A percentile compares a stretch with the other conserved stretches of the same genome.
phyloP scores from a whole-genome alignment of 1,140 invertebrate genomes.

The Drosophila arawakana region DNA sequence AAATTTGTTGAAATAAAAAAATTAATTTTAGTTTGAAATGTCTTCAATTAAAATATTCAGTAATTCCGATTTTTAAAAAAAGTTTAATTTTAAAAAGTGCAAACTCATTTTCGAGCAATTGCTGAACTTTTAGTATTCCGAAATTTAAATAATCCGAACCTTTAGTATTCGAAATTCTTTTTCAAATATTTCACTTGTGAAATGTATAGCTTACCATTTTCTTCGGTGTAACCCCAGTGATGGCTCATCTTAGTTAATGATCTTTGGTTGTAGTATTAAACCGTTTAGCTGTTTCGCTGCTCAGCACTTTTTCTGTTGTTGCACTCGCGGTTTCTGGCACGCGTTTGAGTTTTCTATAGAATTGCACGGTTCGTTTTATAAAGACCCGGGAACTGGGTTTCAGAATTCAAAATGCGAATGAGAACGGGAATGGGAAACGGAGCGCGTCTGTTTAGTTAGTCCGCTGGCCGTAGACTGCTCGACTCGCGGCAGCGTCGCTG shows the following conservation, averaged over 20 bases:
- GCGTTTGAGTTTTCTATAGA: constrained; percentile 54
- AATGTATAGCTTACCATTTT: constrained; percentile 73
- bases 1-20: no score
- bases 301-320: constrained; percentile 34
- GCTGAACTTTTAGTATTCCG: no score
- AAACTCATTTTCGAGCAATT: no score
- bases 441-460: constrained; percentile 66
- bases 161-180: no score
- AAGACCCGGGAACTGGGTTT: constrained; percentile 24
- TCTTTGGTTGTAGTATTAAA: constrained; percentile 24
- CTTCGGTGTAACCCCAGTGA: constrained; percentile 80
- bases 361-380: constrained; percentile 58
- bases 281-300: background rate
- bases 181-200: constrained; percentile 19
- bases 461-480: constrained; percentile 70
- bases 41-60: no score
- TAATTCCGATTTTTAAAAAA: no score
- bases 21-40: no score
- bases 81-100: no score
- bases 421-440: constrained; percentile 22
- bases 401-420: background rate
- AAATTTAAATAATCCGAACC: no score
- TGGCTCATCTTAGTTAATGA: constrained; percentile 71
- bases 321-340: constrained; percentile 57
- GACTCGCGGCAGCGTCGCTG: constrained; percentile 55